Base-by-base conservation (phyloP, 1,140 invertebrate species). In the Probaryconus sp. region DNA sequence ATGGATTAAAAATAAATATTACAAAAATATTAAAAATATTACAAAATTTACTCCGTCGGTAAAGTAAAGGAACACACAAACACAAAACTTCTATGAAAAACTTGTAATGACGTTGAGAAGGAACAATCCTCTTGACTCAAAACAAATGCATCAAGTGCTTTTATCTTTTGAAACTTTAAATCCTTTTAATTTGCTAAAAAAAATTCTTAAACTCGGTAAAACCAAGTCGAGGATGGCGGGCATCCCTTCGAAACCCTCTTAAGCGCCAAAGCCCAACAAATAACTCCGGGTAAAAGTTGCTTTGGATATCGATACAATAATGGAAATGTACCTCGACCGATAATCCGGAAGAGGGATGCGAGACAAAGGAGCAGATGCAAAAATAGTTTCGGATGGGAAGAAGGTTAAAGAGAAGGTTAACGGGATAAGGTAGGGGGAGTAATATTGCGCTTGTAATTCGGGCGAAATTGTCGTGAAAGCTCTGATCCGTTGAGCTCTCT, bases 291-390 rank as follows among this genome's bases (percentile, higher is more conserved):
- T 56, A 74, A 61, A 73, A 73, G 56, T 56, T 74, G 58, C 56
- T 68, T 74, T 74, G 56, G 56, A 70, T 70, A 76, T 67, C 61
- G 70, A 73, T 70, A 65, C 65, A 67, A 76, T 70, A 76, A 70
- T 70, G 55, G 73, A n/a, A 76, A 53, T 76, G 70, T 76, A 31
- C 53, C 24, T 20, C 13, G 30, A 47, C 30, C 28, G 60, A 70
- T 70, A 70, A 70, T 61, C 55, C 35, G 35, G 48, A 61, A 70
- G 65, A 33, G 56, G 55, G 58, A 50, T 13, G 21, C 31, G 43
- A 60, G 53, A 65, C 53, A 53, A 72, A 70, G 37, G 63, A 55
- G 30, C 64, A 67, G 40, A 65, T 16, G 48, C 13, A 10, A 28
- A 13, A 63, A 53, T 68, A 72, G n/a, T n/a, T n/a, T n/a, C n/a